Percentiles rank a stretch among this genome's conserved stretches.
Conservation (phyloP, 2,888 invertebrate genomes). For the Geophilus truncorum region DNA sequence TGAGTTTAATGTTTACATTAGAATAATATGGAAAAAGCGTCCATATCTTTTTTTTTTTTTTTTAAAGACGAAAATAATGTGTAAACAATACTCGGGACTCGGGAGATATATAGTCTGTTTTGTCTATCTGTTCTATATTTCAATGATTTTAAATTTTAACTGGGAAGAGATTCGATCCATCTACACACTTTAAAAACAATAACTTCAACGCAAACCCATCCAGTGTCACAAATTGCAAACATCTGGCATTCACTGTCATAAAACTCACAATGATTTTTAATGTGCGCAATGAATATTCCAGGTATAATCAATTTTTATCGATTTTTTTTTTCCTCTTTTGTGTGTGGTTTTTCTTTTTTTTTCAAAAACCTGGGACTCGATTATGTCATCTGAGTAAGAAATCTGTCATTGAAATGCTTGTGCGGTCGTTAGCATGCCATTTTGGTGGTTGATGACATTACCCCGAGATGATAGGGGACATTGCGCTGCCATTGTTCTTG, state of each 20-base stretch:
- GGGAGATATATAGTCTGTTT: too few relatives aligned
- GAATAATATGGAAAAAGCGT: too few relatives aligned
- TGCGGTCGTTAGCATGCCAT: not conserved
- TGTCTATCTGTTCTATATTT: too few relatives aligned
- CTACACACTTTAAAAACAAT: too few relatives aligned
- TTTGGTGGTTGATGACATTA: not conserved
- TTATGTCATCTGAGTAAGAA: not conserved
- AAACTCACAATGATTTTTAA: not conserved
- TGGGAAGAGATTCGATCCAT: too few relatives aligned
- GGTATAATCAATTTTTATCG: not conserved
- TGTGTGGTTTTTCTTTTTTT: not conserved
- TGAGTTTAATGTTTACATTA: too few relatives aligned
- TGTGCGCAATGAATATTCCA: not conserved
- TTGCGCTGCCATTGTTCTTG: slow-evolving; percentile 5
- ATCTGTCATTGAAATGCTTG: slow-evolving; percentile 27
- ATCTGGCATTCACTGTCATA: not conserved
- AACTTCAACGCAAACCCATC: too few relatives aligned
- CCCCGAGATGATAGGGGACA: not conserved
- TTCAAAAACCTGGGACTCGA: not conserved
- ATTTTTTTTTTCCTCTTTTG: not conserved
- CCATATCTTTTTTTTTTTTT: too few relatives aligned
- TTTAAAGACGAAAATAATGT: too few relatives aligned
- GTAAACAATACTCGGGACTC: too few relatives aligned
- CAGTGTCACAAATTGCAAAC: slow-evolving; percentile 35
- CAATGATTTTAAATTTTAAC: too few relatives aligned